A percentile compares a stretch with the other conserved stretches of the same genome.
phyloP scores from a whole-genome alignment of 2,888 invertebrate species.

The Pterostichus madidus region DNA sequence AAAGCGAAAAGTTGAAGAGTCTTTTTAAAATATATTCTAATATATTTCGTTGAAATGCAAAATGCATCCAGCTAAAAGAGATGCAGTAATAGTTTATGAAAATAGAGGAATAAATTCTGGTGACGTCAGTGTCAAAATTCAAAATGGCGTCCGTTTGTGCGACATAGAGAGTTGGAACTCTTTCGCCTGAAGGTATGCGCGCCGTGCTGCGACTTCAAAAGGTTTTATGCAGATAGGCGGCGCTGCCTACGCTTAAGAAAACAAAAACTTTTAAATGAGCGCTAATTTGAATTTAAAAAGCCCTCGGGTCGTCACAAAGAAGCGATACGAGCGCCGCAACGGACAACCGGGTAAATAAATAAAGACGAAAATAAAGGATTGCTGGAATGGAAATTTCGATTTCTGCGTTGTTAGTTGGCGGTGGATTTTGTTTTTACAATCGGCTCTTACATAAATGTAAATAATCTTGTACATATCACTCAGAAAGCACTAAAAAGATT shows the following conservation, averaged over 20 bases:
- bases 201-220: slow-evolving; percentile 58
- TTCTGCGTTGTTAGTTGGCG: neutral
- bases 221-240: slow-evolving; percentile 61
- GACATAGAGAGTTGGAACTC: no score
- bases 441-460: neutral
- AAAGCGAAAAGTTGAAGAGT: no score
- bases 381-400: slow-evolving; percentile 51
- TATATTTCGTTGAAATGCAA: no score
- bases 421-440: slow-evolving; percentile 46
- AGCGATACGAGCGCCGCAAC: slow-evolving; percentile 40
- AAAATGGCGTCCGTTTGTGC: no score
- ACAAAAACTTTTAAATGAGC: slow-evolving; percentile 65
- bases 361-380: slow-evolving; percentile 60
- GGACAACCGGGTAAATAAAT: slow-evolving; percentile 60
- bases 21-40: no score
- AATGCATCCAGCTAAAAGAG: no score
- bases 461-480: neutral
- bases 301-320: slow-evolving; percentile 57
- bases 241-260: slow-evolving; percentile 59
- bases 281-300: slow-evolving; percentile 66
- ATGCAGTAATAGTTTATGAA: no score
- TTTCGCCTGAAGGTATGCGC: slow-evolving; percentile 13
- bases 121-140: no score
- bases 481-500: no score
- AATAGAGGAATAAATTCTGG: no score